These are phyloP conservation scores for Actinemys pallida DNA, from an alignment of 2,113 vertebrate species.

Conservation along the genomic window DNA sequence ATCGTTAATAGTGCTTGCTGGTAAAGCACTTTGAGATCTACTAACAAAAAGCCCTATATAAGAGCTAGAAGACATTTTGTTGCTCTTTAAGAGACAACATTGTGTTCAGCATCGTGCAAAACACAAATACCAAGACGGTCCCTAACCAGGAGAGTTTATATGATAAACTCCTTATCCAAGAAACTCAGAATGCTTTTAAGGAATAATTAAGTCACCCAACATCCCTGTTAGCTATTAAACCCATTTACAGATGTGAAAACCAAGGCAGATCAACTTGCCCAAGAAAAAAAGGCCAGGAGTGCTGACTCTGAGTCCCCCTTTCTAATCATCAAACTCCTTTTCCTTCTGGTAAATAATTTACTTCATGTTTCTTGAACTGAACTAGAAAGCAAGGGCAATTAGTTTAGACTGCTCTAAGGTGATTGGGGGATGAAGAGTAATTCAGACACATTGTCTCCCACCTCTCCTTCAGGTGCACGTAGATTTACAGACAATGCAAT, in stretches of 20 bases:
- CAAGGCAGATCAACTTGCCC: neutral
- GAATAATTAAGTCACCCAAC: neutral
- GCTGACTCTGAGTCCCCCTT: neutral
- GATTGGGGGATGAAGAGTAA: slow-evolving; percentile 4
- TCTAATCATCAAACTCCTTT: neutral
- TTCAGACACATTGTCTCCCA: neutral
- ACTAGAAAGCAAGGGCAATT: neutral
- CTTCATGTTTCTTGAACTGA: slow-evolving; percentile 37
- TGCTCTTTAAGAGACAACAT: slow-evolving; percentile 16
- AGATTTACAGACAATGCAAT: neutral
- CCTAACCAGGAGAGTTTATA: neutral
- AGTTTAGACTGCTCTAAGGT: neutral
- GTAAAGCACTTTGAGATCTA: neutral
- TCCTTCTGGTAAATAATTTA: slow-evolving; percentile 42
- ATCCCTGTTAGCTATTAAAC: neutral
- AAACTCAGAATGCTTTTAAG: neutral
- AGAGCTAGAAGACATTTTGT: neutral
- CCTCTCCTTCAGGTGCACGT: neutral
- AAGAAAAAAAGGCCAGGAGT: neutral
- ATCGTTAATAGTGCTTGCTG: neutral
- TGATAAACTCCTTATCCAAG: neutral
- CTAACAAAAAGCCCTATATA: neutral
- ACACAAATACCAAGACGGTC: neutral
- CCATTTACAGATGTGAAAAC: neutral
- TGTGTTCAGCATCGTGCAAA: neutral